phyloP scores from a whole-genome alignment of 2,888 invertebrate species.

The Drosophila barbarae region DNA sequence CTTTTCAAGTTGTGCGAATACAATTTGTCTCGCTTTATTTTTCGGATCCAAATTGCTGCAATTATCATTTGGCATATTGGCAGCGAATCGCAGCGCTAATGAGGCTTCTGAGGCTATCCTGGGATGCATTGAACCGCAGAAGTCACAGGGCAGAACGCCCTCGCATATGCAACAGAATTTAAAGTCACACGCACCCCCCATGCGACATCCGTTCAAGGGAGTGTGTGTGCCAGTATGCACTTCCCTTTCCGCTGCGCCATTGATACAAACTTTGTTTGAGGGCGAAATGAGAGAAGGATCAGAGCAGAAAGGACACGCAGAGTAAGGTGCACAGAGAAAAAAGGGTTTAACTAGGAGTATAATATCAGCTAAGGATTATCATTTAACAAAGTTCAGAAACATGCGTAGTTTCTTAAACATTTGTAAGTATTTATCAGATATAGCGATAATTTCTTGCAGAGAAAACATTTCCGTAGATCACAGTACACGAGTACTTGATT shows the following conservation, averaged over 20 bases:
- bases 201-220: conserved; percentile 2
- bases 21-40: conserved; percentile 53
- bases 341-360: not conserved
- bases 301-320: conserved; percentile 8
- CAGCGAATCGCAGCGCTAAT: conserved; percentile 52
- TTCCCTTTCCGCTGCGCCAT: conserved; percentile 71
- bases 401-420: not conserved
- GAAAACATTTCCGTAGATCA: not conserved
- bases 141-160: conserved; percentile 25
- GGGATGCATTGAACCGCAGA: conserved; percentile 37
- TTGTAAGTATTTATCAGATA: not conserved
- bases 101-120: conserved; percentile 41
- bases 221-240: conserved; percentile 37
- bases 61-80: conserved; percentile 66
- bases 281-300: conserved; percentile 16
- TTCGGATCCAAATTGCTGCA: conserved; percentile 61
- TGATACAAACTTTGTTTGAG: conserved; percentile 49
- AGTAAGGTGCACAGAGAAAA: conserved; percentile 12
- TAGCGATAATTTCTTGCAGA: not conserved
- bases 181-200: conserved; percentile 40
- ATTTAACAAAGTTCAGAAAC: not conserved
- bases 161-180: conserved; percentile 51
- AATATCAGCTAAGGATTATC: not conserved
- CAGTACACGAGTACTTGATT: not conserved
- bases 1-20: conserved; percentile 56